Evolutionary conservation across 2,888 invertebrate species (phyloP).

Genomic region (Caenorhabditis virilis): DNA sequence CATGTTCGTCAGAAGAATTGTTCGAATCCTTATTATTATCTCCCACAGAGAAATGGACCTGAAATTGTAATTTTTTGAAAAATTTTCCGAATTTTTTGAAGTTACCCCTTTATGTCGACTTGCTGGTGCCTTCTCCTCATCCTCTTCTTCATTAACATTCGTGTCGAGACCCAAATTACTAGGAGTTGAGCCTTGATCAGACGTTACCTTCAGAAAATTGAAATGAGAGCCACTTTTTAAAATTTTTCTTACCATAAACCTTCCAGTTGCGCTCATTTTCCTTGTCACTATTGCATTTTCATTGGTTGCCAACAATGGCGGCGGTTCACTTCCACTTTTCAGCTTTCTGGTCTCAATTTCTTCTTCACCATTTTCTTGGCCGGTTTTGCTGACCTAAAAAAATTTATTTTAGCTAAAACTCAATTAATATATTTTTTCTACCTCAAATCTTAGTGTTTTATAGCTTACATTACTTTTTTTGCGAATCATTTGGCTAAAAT

Average conservation of each 20-base stretch:
- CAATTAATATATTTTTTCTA: neutral
- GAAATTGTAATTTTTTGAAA: constrained; percentile 6
- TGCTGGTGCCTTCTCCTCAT: constrained; percentile 18
- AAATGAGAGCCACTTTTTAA: no score
- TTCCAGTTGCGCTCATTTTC: constrained; percentile 47
- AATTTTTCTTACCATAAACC: constrained; percentile 51
- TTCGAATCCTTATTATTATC: constrained; percentile 31
- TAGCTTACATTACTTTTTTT: neutral
- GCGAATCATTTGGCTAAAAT: no score
- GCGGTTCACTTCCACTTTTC: constrained; percentile 39
- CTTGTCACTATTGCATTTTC: constrained; percentile 20
- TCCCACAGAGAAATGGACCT: constrained; percentile 56
- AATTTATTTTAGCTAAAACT: neutral
- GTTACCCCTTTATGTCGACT: constrained; percentile 13
- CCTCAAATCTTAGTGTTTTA: neutral
- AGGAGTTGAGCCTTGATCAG: no score
- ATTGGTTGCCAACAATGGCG: constrained; percentile 9
- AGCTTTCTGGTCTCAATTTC: constrained; percentile 7
- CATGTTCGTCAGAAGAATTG: constrained; percentile 10
- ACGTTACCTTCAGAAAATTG: no score
- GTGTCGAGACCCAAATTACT: no score
- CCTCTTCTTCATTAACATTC: constrained; percentile 1
- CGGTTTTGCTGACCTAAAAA: constrained; percentile 31
- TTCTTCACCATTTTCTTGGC: constrained; percentile 6
- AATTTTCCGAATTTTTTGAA: neutral